phyloP scores from a whole-genome alignment of 1,140 invertebrate genomes.

The Drosophila busckii region DNA sequence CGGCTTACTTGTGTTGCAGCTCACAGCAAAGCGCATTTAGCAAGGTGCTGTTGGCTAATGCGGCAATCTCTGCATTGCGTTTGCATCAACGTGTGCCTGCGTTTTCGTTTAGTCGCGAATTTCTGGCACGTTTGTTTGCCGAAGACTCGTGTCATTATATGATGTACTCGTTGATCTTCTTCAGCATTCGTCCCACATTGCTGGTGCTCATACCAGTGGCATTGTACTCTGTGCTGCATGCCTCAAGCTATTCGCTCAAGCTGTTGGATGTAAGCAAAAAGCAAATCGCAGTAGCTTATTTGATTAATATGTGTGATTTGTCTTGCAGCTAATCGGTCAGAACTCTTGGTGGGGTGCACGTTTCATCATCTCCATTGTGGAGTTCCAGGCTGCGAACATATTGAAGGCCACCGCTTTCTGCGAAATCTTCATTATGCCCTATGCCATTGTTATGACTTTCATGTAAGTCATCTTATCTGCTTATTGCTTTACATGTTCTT shows the following conservation, averaged over 20 bases:
- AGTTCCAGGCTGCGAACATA: conserved; percentile 92
- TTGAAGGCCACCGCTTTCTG: conserved; percentile 91
- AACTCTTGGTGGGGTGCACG: conserved; percentile 93
- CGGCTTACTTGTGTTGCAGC: conserved; percentile 80
- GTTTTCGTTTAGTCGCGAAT: conserved; percentile 89
- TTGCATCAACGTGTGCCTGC: conserved; percentile 94
- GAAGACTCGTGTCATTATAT: conserved; percentile 99
- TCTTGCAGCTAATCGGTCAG: conserved; percentile 88
- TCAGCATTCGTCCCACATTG: conserved; percentile 92
- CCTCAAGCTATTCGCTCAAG: conserved; percentile 91
- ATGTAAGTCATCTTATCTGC: conserved; percentile 87
- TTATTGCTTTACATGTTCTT: conserved; percentile 89
- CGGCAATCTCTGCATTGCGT: conserved; percentile 94
- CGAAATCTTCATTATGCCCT: conserved; percentile 96
- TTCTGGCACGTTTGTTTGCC: conserved; percentile 86
- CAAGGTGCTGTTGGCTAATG: conserved; percentile 93
- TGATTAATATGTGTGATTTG: not conserved
- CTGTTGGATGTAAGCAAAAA: conserved; percentile 91
- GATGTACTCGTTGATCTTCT: conserved; percentile 95
- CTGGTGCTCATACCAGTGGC: conserved; percentile 93
- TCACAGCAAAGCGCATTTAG: conserved; percentile 92
- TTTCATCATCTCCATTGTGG: conserved; percentile 90
- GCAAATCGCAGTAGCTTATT: conserved; percentile 22
- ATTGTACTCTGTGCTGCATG: conserved; percentile 94
- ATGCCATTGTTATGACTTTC: conserved; percentile 89